These are phyloP conservation scores for Orussus abietinus DNA, from an alignment of 1,140 invertebrate species.

Conservation along the genomic window DNA sequence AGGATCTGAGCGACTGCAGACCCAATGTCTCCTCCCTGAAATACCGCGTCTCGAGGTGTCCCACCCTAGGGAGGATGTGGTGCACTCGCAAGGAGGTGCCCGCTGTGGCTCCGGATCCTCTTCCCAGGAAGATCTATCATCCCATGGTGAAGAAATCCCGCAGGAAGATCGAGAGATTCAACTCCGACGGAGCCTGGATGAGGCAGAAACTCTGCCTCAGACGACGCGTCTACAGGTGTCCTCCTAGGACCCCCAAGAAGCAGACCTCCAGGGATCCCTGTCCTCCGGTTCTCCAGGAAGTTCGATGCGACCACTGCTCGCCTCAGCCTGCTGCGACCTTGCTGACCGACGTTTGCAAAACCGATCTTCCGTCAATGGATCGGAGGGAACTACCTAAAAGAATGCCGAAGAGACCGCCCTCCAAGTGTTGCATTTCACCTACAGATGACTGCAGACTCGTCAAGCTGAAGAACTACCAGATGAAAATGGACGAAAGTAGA, in stretches of 20 bases:
- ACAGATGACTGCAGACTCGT: too few relatives aligned
- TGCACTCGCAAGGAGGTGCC: neutral
- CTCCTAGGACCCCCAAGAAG: neutral
- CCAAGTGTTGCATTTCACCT: too few relatives aligned
- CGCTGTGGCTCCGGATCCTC: conserved; percentile 2
- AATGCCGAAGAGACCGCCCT: too few relatives aligned
- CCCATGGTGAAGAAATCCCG: neutral
- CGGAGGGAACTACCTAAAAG: too few relatives aligned
- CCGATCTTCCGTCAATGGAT: too few relatives aligned
- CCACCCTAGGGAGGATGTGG: conserved; percentile 16
- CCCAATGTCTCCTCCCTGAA: conserved; percentile 20
- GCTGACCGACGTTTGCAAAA: too few relatives aligned
- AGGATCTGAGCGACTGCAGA: conserved; percentile 12
- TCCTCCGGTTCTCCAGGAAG: too few relatives aligned
- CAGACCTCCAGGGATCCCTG: neutral
- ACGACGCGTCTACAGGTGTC: conserved; percentile 10
- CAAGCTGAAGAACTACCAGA: conserved; percentile 12
- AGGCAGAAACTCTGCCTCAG: conserved; percentile 13
- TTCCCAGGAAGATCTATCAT: conserved; percentile 2
- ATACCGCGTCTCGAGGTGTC: conserved; percentile 24
- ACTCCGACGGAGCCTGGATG: conserved; percentile 9
- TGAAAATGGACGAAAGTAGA: conserved; percentile 16
- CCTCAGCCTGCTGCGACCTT: too few relatives aligned
- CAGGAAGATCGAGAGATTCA: neutral
- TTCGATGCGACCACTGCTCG: too few relatives aligned